phyloP scores from a whole-genome alignment of 2,888 invertebrate species.

The Saturnia japonica region DNA sequence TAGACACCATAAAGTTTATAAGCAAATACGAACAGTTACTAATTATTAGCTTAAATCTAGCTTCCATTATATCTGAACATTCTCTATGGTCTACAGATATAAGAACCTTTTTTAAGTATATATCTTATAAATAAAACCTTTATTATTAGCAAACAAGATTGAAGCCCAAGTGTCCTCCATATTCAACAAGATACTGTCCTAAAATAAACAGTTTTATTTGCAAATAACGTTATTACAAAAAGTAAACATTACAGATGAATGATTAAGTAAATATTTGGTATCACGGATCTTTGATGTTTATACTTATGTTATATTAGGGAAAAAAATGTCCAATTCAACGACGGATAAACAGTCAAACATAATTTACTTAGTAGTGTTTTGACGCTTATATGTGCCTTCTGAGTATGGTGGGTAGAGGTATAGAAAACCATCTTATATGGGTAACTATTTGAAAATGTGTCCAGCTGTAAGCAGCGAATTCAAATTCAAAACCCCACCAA shows the following conservation, averaged over 20 bases:
- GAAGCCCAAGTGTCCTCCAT: not conserved
- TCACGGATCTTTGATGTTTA: not conserved
- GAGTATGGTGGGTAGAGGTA: too few relatives aligned
- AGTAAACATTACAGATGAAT: not conserved
- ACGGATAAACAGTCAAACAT: not conserved
- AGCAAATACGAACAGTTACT: too few relatives aligned
- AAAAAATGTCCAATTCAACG: not conserved
- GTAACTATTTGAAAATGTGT: too few relatives aligned
- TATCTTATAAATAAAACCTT: not conserved
- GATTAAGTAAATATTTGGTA: not conserved
- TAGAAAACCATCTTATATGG: too few relatives aligned
- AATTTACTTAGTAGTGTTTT: not conserved
- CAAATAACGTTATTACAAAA: not conserved
- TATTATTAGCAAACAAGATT: not conserved
- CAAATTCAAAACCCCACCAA: too few relatives aligned
- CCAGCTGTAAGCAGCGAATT: too few relatives aligned
- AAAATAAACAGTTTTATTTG: constrained; percentile 3
- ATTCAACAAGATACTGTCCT: not conserved
- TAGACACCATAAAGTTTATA: too few relatives aligned
- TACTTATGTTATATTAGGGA: not conserved
- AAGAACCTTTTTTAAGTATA: too few relatives aligned
- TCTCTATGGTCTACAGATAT: too few relatives aligned
- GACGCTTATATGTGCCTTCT: not conserved
- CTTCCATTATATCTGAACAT: too few relatives aligned
- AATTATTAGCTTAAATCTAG: too few relatives aligned